Evolutionary conservation across 2,888 invertebrate species (phyloP), one percentile per base, ranked within the genome.

Genomic region (Hipparchia sbordonii): DNA sequence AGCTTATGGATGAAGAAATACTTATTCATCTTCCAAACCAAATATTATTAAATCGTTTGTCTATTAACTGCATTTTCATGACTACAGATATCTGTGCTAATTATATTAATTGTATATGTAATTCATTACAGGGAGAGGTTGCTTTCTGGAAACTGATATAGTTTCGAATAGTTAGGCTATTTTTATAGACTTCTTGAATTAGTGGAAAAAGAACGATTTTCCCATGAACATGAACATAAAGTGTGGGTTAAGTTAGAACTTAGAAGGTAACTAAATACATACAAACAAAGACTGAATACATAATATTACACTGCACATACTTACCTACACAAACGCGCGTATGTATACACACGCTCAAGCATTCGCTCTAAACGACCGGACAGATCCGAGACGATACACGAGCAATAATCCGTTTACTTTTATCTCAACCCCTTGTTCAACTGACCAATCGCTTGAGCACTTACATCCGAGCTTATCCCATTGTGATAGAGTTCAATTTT

Each of bases 321-420:
- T 8, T 9, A 51, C 10, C 23, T 23, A 10, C 8, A 46, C 56
- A 46, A 13, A 13, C 45, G 6, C 46, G 52, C 33, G 33, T 72
- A 56, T 70, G 54, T 39, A 45, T 62, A 72, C 45, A 62, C 33
- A 73, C 60, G 73, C 57, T 63, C 59, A 66, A 70, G 65, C 73
- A 73, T 72, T 74, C 75, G 72, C 71, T 74, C 62, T 62, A 71
- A 74, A 83, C 85, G 85, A 86, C 80, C 83, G 87, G 82, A 84
- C 85, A 84, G 85, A 87, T 85, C 86, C 76, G 74, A 87, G 84
- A 88, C 87, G 90, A 89, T 90, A 90, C 85, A 84, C 87, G 82
- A 85, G 84, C 91, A 87, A 91, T 92, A 92, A 92, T 92, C 92
- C 91, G 88, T 92, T 92, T 91, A 89, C 90, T 92, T 92, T 91